Evolutionary conservation across 2,888 invertebrate genomes (phyloP).

Genomic region (Amphiduros pacificus): DNA sequence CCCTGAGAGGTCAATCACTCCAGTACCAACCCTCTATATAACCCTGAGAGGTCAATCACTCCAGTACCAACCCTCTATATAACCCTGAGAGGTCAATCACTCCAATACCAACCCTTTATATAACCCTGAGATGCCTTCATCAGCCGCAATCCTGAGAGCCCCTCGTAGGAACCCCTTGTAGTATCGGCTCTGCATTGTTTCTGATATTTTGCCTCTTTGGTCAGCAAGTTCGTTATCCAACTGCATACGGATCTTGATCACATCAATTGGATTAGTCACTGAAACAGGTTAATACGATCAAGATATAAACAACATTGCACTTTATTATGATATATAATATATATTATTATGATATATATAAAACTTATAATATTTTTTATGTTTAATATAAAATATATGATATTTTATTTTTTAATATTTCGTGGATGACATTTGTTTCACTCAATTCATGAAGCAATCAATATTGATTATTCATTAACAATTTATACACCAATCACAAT

Average conservation of each 20-base stretch:
- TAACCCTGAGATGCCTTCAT: constrained; percentile 44
- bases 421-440: too few relatives aligned
- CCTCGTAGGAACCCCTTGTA: constrained; percentile 45
- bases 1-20: too few relatives aligned
- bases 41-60: too few relatives aligned
- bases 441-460: too few relatives aligned
- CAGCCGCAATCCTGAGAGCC: constrained; percentile 33
- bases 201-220: constrained; percentile 28
- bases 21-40: too few relatives aligned
- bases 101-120: constrained; percentile 43
- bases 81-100: too few relatives aligned
- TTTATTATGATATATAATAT: not conserved
- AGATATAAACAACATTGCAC: not conserved
- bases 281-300: constrained; percentile 20
- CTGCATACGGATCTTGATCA: constrained; percentile 49
- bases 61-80: too few relatives aligned
- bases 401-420: too few relatives aligned
- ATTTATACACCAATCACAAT: too few relatives aligned
- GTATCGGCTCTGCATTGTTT: constrained; percentile 34
- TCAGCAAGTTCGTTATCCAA: constrained; percentile 42
- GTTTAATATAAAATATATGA: too few relatives aligned
- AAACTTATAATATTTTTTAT: too few relatives aligned
- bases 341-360: not conserved
- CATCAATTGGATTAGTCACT: constrained; percentile 51
- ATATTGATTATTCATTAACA: too few relatives aligned